Base-by-base conservation (phyloP, 2,888 invertebrate genomes). In the Pantelozetes paolii region DNA sequence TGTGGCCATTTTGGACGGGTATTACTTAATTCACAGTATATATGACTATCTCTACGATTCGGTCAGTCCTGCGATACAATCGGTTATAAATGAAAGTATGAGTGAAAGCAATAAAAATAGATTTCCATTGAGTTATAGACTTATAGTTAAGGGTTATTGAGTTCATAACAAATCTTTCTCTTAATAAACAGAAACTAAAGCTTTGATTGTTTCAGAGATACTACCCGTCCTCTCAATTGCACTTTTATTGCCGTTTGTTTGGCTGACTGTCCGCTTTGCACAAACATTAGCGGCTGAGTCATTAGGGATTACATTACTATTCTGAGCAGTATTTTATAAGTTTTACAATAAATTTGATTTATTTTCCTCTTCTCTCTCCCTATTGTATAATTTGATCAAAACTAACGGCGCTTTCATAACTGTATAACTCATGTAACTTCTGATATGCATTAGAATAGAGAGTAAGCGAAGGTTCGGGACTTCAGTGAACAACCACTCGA, bases 1-100 rank as follows among this genome's bases (percentile, higher is more conserved):
- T 18, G 71, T 57, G 13, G 75, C 74, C 77, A 76, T 78, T 71
- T 76, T 75, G 20, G 45, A 13, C 13, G 9, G n/a, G 5, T 15
- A 8, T n/a, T 9, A 9, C 50, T 20, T 6, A 50, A 50, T 6
- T 54, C 54, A 54, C n/a, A n/a, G n/a, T n/a, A n/a, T n/a, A 26
- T 54, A 11, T 1, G 9, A 8, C 23, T 20, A 36, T 59, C 15
- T 9, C 48, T 71, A 20, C 71, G 2, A 6, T 13, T 40, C 36
- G 23, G 30, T 57, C 42, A 45, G 30, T 48, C 26, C 23, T 23
- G 23, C 32, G 26, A 75, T 54, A 28, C 36, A 73, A 36, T 59
- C 45, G 28, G 3, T 28, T 36, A 64, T 15, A 64, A 71, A 76
- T 59, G 32, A 64, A 45, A 15, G 32, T n/a, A 69, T 50, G 23